Evolutionary conservation across 2,113 vertebrate species (phyloP), one percentile per base, ranked within the genome.

Genomic region (Coryphaenoides rupestris): DNA sequence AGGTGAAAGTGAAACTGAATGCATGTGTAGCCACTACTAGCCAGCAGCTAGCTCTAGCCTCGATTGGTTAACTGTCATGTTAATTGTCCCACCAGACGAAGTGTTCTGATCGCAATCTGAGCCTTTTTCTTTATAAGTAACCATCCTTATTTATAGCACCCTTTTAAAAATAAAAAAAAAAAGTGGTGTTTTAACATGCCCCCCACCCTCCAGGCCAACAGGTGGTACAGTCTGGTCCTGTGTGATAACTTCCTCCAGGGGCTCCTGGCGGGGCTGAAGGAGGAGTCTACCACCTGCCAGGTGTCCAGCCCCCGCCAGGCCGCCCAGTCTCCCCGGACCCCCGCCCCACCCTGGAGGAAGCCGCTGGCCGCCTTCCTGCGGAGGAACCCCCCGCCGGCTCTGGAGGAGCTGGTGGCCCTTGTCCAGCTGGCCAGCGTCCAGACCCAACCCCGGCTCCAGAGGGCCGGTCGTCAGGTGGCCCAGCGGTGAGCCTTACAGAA

Each of bases 201-300:
- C 15, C 16, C 12, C 24, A 16, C 56, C 33, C n/a, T n/a, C 28
- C 62, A 92, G 91, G 69, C 79, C 23, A 66, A 47, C 57, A 21
- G 49, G 54, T 92, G 91, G 91, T 89, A 90, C 75, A 9, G 50
- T 7, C 53, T 55, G 16, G 83, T 90, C 15, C 83, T 92, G n/a
- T 24, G 70, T 21, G 83, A 89, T 67, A 76, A 81, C 75, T 75
- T 89, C 63, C 83, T 92, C 15, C 88, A 90, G 70, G 84, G 88
- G 46, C 79, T 89, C 3, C 70, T 89, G 12, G 85, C 82, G 1
- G 73, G 66, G 0, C 50, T 83, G 33, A 40, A 40, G 33, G 33
- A 40, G 33, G 33, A 40, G 28, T 33, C 28, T 12, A 1, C 33
- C 2, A 12, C 33, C 33, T 40, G 33, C 33, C n/a, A n/a, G n/a